phyloP scores from a whole-genome alignment of 2,113 vertebrate species.

The Todiramphus saurophagus region DNA sequence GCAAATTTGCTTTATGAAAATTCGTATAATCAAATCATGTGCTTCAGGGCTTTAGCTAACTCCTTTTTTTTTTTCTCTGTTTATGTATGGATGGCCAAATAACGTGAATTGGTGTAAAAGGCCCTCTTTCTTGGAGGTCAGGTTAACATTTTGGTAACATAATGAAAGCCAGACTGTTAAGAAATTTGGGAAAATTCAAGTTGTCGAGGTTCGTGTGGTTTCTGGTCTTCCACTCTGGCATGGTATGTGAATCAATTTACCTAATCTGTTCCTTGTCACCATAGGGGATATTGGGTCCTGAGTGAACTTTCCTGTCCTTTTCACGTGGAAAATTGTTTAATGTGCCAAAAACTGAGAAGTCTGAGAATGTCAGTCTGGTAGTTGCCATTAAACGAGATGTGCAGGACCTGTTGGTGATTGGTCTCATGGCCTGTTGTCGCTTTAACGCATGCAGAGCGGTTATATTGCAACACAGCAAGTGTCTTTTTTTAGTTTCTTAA shows the following conservation, averaged over 20 bases:
- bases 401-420: not conserved
- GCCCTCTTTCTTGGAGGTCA: not conserved
- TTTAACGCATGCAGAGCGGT: not conserved
- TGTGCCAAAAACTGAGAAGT: not conserved
- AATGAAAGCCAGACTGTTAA: not conserved
- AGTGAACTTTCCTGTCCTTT: not conserved
- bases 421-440: not conserved
- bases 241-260: not conserved
- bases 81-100: not conserved
- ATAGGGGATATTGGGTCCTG: accelerated
- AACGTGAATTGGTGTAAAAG: not conserved
- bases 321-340: not conserved
- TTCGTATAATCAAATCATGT: not conserved
- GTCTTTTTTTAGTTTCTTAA: not conserved
- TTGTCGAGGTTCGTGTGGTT: not conserved
- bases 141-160: not conserved
- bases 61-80: not conserved
- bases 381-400: not conserved
- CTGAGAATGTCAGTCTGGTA: not conserved
- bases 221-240: not conserved
- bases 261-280: not conserved
- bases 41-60: not conserved
- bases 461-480: not conserved
- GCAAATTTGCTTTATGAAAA: constrained; percentile 3
- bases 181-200: not conserved